Base-by-base conservation (phyloP, 2,888 invertebrate genomes). In the Hypercompe scribonia region DNA sequence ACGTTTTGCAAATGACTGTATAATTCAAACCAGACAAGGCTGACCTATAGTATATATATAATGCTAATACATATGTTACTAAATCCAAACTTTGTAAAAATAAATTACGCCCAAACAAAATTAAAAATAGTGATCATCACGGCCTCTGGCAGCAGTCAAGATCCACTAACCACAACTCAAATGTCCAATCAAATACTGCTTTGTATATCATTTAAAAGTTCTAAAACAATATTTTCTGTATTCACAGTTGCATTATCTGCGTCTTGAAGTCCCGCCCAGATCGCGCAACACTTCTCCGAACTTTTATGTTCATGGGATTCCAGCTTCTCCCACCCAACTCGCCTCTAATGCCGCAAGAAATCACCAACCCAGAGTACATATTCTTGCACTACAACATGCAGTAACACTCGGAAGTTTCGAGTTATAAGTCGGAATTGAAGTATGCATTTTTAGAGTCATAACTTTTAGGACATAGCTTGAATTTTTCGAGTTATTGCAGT, bases 231-330 rank as follows among this genome's bases (percentile, higher is more conserved):
- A 33, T 65, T n/a, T 36, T 31, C 24, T 68, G 64, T 67, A 73
- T 10, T 70, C 88, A 4, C 91, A 96, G 96, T 79, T 96, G 96
- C 88, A 96, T 97, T 78, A 94, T 97, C 90, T 98, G 98, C 94
- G 97, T 99, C 91, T 97, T 97, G 84, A 98, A 98, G 94, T 97
- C 97, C 88, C 97, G 98, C 71, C 92, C 97, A 69, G 99, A 99
- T 90, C 97, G 98, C 94, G 97, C 97, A 71, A 97, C 97, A 84
- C 96, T 99, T 87, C 97, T 99, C 81, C 97, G 99, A 86, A 99
- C 99, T 54, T 99, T 99, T 97, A 98, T 99, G 98, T 99, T 99
- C 96, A 97, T 99, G 96, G 99, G 99, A 77, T 99, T 99, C 96
- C 97, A 97, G 82, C 97, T 98, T 78, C 96, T 99, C 88, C 97